phyloP scores from a whole-genome alignment of 2,113 vertebrate genomes.

The Edolisoma coerulescens region DNA sequence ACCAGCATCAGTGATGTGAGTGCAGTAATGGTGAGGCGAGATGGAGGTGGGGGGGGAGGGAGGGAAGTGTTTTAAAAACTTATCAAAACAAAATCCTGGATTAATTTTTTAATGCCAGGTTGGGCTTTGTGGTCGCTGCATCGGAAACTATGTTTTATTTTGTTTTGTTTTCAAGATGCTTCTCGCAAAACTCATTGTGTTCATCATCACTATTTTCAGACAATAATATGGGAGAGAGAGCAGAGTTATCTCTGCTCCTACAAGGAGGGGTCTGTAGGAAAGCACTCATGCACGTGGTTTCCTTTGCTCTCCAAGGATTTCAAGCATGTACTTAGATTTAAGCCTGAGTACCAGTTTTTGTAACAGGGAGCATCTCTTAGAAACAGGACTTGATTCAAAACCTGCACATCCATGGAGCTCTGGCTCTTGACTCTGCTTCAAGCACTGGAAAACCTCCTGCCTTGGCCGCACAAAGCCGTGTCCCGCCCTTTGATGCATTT shows the following conservation, averaged over 20 bases:
- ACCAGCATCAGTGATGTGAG: not conserved
- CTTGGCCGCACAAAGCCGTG: not conserved
- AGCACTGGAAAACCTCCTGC: not conserved
- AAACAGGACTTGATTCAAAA: not conserved
- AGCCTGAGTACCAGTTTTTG: not conserved
- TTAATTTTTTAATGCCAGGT: not conserved
- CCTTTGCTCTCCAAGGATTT: not conserved
- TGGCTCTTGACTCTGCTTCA: not conserved
- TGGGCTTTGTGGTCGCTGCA: too few relatives aligned
- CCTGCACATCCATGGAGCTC: not conserved
- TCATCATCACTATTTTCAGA: not conserved
- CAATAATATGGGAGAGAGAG: not conserved
- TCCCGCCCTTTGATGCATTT: not conserved
- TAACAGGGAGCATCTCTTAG: not conserved
- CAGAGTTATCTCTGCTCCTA: not conserved
- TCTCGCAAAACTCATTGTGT: not conserved
- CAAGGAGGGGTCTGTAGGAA: not conserved
- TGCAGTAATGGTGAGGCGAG: not conserved
- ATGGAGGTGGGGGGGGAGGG: accelerated
- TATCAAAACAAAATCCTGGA: not conserved
- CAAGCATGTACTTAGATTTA: not conserved
- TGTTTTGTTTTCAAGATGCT: not conserved
- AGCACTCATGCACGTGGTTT: not conserved
- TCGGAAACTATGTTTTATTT: not conserved
- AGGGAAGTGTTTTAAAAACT: not conserved